Evolutionary conservation across 1,140 invertebrate species (phyloP), one percentile per base, ranked within the genome.

Genomic region (Zaprionus lachaisei): DNA sequence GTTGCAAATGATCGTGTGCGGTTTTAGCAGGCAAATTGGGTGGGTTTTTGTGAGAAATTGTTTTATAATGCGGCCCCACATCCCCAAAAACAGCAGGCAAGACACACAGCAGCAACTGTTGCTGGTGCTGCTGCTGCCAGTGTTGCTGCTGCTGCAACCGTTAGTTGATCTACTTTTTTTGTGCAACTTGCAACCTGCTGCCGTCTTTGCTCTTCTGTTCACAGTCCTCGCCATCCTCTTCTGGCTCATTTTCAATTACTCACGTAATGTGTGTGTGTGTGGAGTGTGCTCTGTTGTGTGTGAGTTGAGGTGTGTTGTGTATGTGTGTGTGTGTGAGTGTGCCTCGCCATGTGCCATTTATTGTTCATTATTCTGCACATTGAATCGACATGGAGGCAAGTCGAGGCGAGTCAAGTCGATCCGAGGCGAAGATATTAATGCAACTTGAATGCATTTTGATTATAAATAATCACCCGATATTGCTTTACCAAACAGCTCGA

Each of bases 131-230:
- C 28, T 37, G 41, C 28, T 37, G 41, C 41, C 4, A 14, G 5
- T 56, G 47, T 17, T 56, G 54, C 41, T 56, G 55, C 41, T 63
- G 47, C 63, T 68, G 47, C 51, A 57, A 81, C 82, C 82, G 82
- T 84, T 84, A 75, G 82, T 60, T 79, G 82, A 68, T 81, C 82
- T 58, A 84, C 75, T 84, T 84, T 84, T 84, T 84, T 80, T 82
- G 62, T 75, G 70, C 70, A 57, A 66, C 72, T 56, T 69, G 72
- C 49, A 47, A 44, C 51, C 41, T 61, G 67, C 41, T 61, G 67
- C 22, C 64, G 69, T 31, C n/a, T 51, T 28, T 2, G 20, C 28
- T 2, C n/a, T 28, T 24, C 24, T 57, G 34, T 44, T 1, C 38
- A 41, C 38, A 41, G 15, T 47, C 41, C 41, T 47, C 38, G 38